A percentile compares a stretch with the other conserved stretches of the same genome.
Evolutionary conservation across 2,113 vertebrate genomes (phyloP).

Genomic region (Phasianus colchicus): DNA sequence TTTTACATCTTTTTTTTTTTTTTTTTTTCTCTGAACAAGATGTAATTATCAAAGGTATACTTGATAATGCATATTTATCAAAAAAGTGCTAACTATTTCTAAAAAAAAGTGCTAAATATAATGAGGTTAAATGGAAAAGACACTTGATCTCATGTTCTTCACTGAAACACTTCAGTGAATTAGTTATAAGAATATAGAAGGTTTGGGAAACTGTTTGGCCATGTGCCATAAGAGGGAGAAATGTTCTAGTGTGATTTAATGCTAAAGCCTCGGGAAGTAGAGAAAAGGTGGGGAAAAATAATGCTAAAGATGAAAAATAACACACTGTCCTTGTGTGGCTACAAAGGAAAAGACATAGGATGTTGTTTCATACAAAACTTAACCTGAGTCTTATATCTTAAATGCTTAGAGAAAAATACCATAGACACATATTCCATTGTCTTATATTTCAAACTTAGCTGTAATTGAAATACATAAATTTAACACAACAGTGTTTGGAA

Average conservation of each 20-base stretch:
- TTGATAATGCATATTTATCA: not conserved
- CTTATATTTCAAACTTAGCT: not conserved
- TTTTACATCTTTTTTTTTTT: not conserved
- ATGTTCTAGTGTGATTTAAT: not conserved
- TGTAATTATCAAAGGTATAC: not conserved
- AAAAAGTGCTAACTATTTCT: not conserved
- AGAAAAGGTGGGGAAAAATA: not conserved
- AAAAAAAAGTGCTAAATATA: not conserved
- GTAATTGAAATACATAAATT: not conserved
- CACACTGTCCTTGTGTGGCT: not conserved
- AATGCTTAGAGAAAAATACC: not conserved
- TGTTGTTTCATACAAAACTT: not conserved
- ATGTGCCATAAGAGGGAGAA: not conserved
- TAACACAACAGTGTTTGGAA: not conserved
- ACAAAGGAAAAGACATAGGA: not conserved
- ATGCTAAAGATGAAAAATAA: not conserved
- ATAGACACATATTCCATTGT: not conserved
- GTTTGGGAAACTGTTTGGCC: constrained; percentile 20
- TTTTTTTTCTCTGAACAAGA: not conserved
- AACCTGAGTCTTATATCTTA: not conserved
- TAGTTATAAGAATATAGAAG: not conserved
- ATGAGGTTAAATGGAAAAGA: not conserved
- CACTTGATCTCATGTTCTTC: not conserved
- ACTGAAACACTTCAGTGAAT: not conserved
- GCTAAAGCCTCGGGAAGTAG: not conserved